Percentiles rank a stretch among this genome's conserved stretches.
Evolutionary conservation across 2,113 vertebrate genomes (phyloP).

Genomic region (Meriones unguiculatus): DNA sequence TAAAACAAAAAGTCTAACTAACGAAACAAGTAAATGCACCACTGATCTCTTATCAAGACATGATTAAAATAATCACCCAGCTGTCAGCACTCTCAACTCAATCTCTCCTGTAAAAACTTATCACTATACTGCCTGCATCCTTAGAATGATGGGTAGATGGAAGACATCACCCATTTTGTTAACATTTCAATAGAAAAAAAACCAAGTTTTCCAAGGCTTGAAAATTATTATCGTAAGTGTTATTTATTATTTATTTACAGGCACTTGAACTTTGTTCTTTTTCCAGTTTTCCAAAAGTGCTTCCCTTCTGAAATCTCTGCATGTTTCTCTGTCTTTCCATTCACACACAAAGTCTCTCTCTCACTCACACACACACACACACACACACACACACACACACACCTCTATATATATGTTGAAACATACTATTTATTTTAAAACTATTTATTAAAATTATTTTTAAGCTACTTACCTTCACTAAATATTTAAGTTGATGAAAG

Average conservation of each 20-base stretch:
- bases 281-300: background rate
- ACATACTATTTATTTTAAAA: background rate
- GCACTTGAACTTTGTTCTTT: background rate
- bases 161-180: background rate
- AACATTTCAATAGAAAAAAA: background rate
- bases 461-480: background rate
- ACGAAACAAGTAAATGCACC: slow-evolving; percentile 1
- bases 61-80: background rate
- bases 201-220: background rate
- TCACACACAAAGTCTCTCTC: background rate
- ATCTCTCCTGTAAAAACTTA: background rate
- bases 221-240: background rate
- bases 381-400: too few relatives aligned
- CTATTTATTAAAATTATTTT: background rate
- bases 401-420: background rate
- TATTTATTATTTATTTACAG: background rate
- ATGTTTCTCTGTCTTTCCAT: background rate
- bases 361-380: too few relatives aligned
- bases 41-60: slow-evolving; percentile 1
- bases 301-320: background rate
- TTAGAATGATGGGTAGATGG: background rate
- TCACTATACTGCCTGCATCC: background rate
- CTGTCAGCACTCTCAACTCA: background rate
- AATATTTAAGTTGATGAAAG: background rate
- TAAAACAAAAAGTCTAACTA: slow-evolving; percentile 23